A percentile compares a stretch with the other conserved stretches of the same genome.
Evolutionary conservation across 2,113 vertebrate genomes (phyloP).

Genomic region (Monarcha castaneiventris): DNA sequence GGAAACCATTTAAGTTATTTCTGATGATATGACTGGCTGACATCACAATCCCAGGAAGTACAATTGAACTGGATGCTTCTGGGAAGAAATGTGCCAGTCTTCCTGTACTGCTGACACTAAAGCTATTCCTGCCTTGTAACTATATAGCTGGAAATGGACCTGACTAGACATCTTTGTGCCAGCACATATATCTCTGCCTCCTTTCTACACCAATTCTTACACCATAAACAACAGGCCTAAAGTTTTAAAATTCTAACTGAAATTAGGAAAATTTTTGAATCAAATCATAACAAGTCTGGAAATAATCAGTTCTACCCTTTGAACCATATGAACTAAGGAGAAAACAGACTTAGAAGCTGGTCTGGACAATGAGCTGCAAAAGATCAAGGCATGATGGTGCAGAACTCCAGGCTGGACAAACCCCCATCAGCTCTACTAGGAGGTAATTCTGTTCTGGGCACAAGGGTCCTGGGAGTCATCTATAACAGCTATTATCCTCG

Average conservation of each 20-base stretch:
- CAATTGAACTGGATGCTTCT: not conserved
- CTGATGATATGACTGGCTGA: not conserved
- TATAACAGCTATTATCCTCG: not conserved
- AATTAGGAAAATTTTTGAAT: not conserved
- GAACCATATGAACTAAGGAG: not conserved
- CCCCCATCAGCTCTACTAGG: not conserved
- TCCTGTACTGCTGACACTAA: not conserved
- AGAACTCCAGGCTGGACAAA: not conserved
- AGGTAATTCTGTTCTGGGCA: not conserved
- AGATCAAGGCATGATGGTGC: not conserved
- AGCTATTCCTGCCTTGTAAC: not conserved
- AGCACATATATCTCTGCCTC: not conserved
- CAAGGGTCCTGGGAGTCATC: not conserved
- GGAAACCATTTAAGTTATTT: not conserved
- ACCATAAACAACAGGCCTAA: not conserved
- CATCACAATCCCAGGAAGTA: not conserved
- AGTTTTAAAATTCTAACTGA: not conserved
- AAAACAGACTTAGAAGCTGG: not conserved
- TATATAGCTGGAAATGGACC: not conserved
- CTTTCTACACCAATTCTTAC: not conserved
- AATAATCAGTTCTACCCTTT: not conserved
- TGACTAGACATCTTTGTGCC: not conserved
- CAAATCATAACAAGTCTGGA: not conserved
- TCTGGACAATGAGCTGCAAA: not conserved
- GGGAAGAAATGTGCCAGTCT: not conserved